Percentiles rank a stretch among this genome's conserved stretches.
Evolutionary conservation across 2,888 invertebrate genomes (phyloP).

Genomic region (Harpagoxenus sublaevis): DNA sequence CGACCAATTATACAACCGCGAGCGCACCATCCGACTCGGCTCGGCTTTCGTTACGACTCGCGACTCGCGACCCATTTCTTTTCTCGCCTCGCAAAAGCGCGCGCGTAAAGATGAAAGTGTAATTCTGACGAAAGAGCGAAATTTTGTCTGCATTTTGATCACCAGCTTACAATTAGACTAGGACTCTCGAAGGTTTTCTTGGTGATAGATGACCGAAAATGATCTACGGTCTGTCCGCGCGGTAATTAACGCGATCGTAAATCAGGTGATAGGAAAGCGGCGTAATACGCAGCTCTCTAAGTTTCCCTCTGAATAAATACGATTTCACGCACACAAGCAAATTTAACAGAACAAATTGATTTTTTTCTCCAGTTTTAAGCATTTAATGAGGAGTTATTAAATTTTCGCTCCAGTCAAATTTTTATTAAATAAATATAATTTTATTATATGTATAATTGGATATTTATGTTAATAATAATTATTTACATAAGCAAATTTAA

Average conservation of each 20-base stretch:
- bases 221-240: not conserved
- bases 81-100: slow-evolving; percentile 13
- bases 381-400: not conserved
- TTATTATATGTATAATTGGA: not conserved
- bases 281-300: not conserved
- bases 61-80: slow-evolving; percentile 63
- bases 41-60: slow-evolving; percentile 55
- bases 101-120: slow-evolving; percentile 40
- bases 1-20: slow-evolving; percentile 72
- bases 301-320: not conserved
- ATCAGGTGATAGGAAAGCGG: slow-evolving; percentile 6
- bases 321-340: not conserved
- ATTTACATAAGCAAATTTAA: too few relatives aligned
- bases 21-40: slow-evolving; percentile 44
- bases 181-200: slow-evolving; percentile 15
- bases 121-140: slow-evolving; percentile 34
- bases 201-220: not conserved
- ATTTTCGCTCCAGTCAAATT: not conserved
- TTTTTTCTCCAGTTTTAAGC: not conserved
- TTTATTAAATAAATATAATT: not conserved
- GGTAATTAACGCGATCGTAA: slow-evolving; percentile 37
- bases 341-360: not conserved
- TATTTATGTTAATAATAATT: not conserved
- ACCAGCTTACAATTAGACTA: not conserved
- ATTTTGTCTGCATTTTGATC: not conserved